These are phyloP conservation scores for Aquatica leii DNA, from an alignment of 2,888 invertebrate species.

Conservation along the genomic window DNA sequence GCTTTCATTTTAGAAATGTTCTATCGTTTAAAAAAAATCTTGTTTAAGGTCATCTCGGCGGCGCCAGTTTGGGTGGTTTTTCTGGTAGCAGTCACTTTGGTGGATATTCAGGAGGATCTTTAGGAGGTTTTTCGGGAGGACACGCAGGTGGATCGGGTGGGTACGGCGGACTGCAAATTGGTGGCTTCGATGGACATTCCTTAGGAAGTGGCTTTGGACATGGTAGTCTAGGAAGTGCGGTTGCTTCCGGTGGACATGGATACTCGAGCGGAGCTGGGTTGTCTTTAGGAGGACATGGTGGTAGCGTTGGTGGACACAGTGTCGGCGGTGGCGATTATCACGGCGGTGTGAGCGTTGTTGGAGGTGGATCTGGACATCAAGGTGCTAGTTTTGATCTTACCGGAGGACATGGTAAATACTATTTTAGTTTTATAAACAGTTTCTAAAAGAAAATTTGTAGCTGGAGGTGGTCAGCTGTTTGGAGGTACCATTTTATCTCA, in stretches of 20 bases:
- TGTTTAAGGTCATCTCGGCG: slow-evolving; percentile 15
- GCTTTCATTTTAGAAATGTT: too few species aligned
- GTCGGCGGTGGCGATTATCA: slow-evolving; percentile 43
- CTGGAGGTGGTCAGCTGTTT: slow-evolving; percentile 34
- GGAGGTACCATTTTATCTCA: slow-evolving; percentile 47
- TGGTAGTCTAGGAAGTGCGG: background rate
- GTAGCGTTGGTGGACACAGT: background rate
- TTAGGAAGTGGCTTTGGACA: background rate
- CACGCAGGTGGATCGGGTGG: slow-evolving; percentile 36
- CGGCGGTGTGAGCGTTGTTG: slow-evolving; percentile 45
- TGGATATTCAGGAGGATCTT: slow-evolving; percentile 28
- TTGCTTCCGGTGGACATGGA: background rate
- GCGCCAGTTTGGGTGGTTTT: slow-evolving; percentile 21
- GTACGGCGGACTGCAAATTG: slow-evolving; percentile 31
- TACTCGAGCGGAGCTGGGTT: background rate
- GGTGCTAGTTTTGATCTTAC: slow-evolving; percentile 45
- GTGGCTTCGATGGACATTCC: background rate
- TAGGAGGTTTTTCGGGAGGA: slow-evolving; percentile 18
- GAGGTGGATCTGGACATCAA: slow-evolving; percentile 38
- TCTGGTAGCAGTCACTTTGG: slow-evolving; percentile 19
- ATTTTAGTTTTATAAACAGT: background rate
- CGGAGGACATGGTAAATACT: slow-evolving; percentile 38
- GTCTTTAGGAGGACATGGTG: slow-evolving; percentile 15
- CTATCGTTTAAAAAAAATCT: background rate
- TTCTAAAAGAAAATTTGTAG: background rate